phyloP scores from a whole-genome alignment of 2,797 vertebrate genomes.

The Apodemus agrarius region DNA sequence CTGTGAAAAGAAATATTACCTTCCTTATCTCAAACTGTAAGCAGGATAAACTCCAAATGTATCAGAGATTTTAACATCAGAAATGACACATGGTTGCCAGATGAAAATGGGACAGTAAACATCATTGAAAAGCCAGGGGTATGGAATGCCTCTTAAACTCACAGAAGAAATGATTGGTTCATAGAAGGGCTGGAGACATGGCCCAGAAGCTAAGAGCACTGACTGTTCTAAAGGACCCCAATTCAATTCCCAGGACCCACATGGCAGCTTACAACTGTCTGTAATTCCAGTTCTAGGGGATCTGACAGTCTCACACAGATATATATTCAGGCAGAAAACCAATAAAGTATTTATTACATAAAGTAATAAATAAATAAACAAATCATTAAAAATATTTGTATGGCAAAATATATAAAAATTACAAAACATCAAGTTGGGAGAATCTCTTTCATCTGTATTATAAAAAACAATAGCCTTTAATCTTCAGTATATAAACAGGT shows the following conservation, averaged over 20 bases:
- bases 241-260: neutral
- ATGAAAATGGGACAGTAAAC: neutral
- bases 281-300: neutral
- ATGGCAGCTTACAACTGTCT: neutral
- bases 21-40: neutral
- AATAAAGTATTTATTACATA: neutral
- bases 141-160: neutral
- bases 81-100: neutral
- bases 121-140: neutral
- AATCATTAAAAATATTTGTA: neutral
- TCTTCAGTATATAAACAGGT: constrained; percentile 11
- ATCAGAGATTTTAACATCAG: constrained; percentile 32
- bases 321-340: neutral
- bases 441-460: neutral
- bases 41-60: neutral
- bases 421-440: neutral
- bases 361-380: neutral
- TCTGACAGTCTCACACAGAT: neutral
- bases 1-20: neutral
- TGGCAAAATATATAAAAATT: neutral
- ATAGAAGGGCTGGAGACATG: neutral
- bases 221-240: neutral
- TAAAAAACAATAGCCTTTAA: neutral
- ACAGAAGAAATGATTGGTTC: neutral
- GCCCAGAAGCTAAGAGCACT: neutral